These are phyloP conservation scores for Galeopterus variegatus DNA, from an alignment of 2,113 vertebrate species.

Conservation along the genomic window DNA sequence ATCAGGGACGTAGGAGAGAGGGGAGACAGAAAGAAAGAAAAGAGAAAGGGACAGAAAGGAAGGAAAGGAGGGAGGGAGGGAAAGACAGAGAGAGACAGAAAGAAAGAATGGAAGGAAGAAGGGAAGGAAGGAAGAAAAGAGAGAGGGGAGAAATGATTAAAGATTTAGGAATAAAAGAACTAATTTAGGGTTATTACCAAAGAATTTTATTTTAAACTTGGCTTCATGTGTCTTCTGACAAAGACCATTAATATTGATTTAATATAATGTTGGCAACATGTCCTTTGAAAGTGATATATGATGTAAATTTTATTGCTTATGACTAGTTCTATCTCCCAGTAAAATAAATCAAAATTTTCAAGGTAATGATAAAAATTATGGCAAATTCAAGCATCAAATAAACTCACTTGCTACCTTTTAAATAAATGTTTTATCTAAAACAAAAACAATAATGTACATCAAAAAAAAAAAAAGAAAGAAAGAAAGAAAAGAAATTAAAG, in stretches of 20 bases:
- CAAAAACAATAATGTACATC: neutral
- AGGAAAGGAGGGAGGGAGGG: no score
- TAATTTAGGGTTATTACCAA: constrained; percentile 18
- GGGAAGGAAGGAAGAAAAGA: no score
- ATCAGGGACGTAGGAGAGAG: neutral
- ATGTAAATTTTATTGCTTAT: neutral
- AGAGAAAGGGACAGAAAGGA: no score
- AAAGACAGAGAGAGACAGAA: neutral
- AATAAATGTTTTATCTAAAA: constrained; percentile 54
- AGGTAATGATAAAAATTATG: constrained; percentile 52
- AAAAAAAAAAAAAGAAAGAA: constrained; percentile 64
- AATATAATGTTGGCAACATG: neutral
- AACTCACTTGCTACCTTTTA: constrained; percentile 49
- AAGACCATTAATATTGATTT: constrained; percentile 50
- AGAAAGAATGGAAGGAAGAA: fast-evolving
- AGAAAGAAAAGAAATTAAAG: constrained; percentile 61
- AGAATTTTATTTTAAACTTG: constrained; percentile 29
- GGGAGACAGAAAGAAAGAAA: neutral
- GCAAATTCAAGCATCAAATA: constrained; percentile 45
- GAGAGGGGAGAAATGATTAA: neutral
- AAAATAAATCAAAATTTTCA: constrained; percentile 33
- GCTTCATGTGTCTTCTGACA: neutral
- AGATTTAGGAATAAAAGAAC: constrained; percentile 8
- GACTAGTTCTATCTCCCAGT: neutral
- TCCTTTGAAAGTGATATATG: constrained; percentile 39